A percentile compares a stretch with the other conserved stretches of the same genome.
Evolutionary conservation across 1,140 invertebrate genomes (phyloP).

Genomic region (Drosophila erecta): DNA sequence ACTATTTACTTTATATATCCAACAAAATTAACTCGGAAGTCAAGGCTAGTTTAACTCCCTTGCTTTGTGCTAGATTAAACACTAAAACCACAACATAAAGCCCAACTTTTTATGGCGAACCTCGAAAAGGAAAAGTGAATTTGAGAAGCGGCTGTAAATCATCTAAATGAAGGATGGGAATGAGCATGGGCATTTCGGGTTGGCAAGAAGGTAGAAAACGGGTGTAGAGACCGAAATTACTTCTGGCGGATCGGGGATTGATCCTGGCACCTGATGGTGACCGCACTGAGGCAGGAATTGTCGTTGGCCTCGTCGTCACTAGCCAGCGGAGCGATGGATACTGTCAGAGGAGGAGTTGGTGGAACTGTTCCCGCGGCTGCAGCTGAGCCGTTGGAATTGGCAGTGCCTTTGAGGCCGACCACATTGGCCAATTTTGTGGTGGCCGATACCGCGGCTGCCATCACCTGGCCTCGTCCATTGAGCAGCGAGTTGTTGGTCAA

Average conservation of each 20-base stretch:
- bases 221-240: slow-evolving; percentile 60
- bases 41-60: neutral
- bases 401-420: slow-evolving; percentile 57
- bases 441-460: slow-evolving; percentile 64
- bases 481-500: slow-evolving; percentile 40
- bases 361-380: slow-evolving; percentile 11
- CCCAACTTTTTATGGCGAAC: slow-evolving; percentile 60
- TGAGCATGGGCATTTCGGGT: slow-evolving; percentile 7
- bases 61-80: neutral
- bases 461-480: slow-evolving; percentile 58
- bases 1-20: no score
- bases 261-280: slow-evolving; percentile 60
- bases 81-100: slow-evolving; percentile 62
- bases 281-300: slow-evolving; percentile 55
- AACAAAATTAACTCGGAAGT: no score
- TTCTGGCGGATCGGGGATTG: slow-evolving; percentile 66
- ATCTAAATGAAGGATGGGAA: slow-evolving; percentile 11
- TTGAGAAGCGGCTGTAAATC: slow-evolving; percentile 28
- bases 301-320: slow-evolving; percentile 46
- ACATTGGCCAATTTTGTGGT: slow-evolving; percentile 67
- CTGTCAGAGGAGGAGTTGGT: neutral
- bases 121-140: slow-evolving; percentile 62
- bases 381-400: slow-evolving; percentile 50
- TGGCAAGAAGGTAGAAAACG: slow-evolving; percentile 27
- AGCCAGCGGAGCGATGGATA: slow-evolving; percentile 30